Evolutionary conservation across 1,140 invertebrate genomes (phyloP), one percentile per base, ranked within the genome.

Genomic region (Globodera ellingtonae): DNA sequence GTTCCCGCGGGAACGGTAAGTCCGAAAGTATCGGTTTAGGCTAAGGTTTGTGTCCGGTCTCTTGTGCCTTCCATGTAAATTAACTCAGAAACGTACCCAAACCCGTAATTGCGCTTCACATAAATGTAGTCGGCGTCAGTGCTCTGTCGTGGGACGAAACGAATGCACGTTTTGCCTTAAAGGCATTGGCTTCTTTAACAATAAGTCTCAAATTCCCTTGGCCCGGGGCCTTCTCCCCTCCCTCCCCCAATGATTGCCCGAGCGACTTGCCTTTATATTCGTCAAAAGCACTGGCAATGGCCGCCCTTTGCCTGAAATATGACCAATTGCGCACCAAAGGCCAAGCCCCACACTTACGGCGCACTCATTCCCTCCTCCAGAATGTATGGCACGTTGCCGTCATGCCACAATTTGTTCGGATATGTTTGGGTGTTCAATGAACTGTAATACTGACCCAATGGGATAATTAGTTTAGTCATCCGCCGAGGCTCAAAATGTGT

Each of bases 281-380:
- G 77, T 88, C 84, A 76, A 89, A 89, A 6, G 87, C 87, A 74
- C 89, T 88, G 59, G 87, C 87, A 75, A 89, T 89, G 24, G 87
- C 87, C 18, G 88, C 84, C 71, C 87, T 77, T 78, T 89, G 88
- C 48, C 87, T 89, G 73, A 82, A 84, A 15, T 76, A 50, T 72
- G 44, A 18, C 52, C 18, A 62, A 46, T 50, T 71, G 80, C 8
- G 35, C 35, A 44, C 44, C 21, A 15, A 4, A 75, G 15, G 44
- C 66, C 48, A 71, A 80, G n/a, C 15, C 44, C 35, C 77, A 6
- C 69, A 86, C 84, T 79, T 66, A 88, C 87, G 81, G 78, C 75
- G 74, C 62, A n/a, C 81, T 89, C 87, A 89, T 89, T 72, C 88
- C 88, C 66, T 89, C 89, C 80, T 89, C 87, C 18, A 89, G 67